Base-by-base conservation (phyloP, 2,113 vertebrate species). In the Haplochromis burtoni region DNA sequence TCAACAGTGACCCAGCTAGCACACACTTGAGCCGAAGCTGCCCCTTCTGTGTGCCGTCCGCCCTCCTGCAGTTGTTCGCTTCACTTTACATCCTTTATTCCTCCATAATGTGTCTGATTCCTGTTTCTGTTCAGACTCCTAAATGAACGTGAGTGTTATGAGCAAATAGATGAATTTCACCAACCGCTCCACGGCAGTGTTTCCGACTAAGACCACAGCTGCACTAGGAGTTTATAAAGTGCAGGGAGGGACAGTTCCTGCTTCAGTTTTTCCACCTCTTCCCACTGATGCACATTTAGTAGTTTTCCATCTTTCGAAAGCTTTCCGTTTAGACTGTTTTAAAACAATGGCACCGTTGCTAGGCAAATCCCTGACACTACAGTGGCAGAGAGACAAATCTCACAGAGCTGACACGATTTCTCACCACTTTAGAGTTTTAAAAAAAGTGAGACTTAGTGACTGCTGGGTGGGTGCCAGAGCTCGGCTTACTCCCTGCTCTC, bases 201-300 rank as follows among this genome's bases (percentile, higher is more conserved):
- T 87, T 80, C 71, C 59, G 8, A 79, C 78, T 89, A 29, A 26
- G 12, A 71, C 59, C 33, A 13, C 47, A 84, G 61, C 13, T 54
- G 68, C 40, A 76, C 10, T 49, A 11, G 40, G 8, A 38, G 38
- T 26, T 61, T 45, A 84, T 11, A 29, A 38, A 24, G 54, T 6
- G 53, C 73, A 45, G 47, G 42, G 71, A 76, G 71, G 16, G 71
- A 47, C 21, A 11, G 24, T 31, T 49, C 71, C 83, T 17, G 24
- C 49, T 88, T 86, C 83, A 61, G 11, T 57, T 82, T 88, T 88
- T 90, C 83, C 90, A 82, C 29, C 26, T 80, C 87, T 73, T 63
- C 31, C 63, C 42, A 24, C 47, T 49, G 66, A 80, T 21, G 61
- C 31, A 10, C 59, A 51, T 57, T 88, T 59, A 83, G 21, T 45